Conservation (phyloP, 1,140 invertebrate genomes). For the Diorhabda carinulata region DNA sequence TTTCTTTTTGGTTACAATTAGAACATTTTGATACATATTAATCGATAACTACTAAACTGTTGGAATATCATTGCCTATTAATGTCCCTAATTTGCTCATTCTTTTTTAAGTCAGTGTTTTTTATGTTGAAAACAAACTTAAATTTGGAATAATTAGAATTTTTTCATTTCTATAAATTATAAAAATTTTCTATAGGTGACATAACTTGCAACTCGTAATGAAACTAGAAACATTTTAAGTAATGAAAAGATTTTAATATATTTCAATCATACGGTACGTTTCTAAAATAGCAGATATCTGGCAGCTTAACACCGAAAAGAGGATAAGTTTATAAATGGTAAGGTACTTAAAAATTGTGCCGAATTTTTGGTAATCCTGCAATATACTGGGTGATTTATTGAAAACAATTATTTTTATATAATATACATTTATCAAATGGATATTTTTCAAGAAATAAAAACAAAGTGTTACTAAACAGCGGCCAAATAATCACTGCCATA, state of each 20-base stretch:
- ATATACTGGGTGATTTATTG: too few relatives aligned
- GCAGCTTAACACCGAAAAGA: neutral
- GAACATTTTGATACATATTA: too few relatives aligned
- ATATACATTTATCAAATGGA: too few relatives aligned
- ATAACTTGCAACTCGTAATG: neutral
- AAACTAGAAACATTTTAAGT: neutral
- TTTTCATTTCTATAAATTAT: neutral
- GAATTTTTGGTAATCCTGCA: neutral
- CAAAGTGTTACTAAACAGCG: too few relatives aligned
- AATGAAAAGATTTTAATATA: neutral
- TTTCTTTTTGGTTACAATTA: too few relatives aligned
- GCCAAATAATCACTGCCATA: too few relatives aligned
- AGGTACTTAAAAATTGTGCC: neutral
- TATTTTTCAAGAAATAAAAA: too few relatives aligned
- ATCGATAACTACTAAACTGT: too few relatives aligned
- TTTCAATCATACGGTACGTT: neutral
- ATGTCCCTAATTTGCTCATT: neutral
- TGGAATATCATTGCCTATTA: neutral
- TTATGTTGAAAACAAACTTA: neutral
- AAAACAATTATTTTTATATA: too few relatives aligned
- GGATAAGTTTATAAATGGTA: neutral
- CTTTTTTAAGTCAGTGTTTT: neutral
- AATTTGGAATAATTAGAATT: neutral
- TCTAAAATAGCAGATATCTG: neutral
- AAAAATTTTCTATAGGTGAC: neutral